Base-by-base conservation (phyloP, 2,113 vertebrate genomes). In the Zosterops lateralis region DNA sequence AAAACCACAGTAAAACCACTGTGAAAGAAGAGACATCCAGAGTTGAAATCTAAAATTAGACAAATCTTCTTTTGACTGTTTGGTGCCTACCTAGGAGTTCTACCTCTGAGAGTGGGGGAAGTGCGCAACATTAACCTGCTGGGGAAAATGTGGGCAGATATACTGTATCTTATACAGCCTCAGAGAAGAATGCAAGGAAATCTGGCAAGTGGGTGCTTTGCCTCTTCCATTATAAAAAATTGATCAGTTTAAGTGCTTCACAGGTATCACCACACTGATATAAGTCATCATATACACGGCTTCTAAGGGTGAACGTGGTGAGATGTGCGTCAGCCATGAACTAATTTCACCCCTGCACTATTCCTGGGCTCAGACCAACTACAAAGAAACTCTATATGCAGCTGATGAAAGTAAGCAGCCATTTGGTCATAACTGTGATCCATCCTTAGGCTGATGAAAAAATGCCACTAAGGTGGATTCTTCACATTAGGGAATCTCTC, bases 1-100 rank as follows among this genome's bases (percentile, higher is more conserved):
- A 92, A 93, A 79, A 40, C 19, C 38, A 61, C n/a, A 89, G 29
- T 51, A 89, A 78, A 84, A 67, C 18, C 24, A 61, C 21, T 38
- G 13, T 50, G 32, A 57, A 79, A 91, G 36, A 70, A 84, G 36
- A 85, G 38, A 54, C 19, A 71, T 68, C 6, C 42, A 73, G n/a
- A 80, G 25, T 1, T 42, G 29, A 80, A 89, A 68, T 47, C 26
- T 73, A 89, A 72, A 81, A 80, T 65, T 32, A 70, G 21, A 18
- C 14, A 65, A 64, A 57, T 57, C 15, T 47, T 61, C 14, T 32
- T 66, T 29, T 5, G 36, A 58, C 5, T 65, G 10, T 65, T 20
- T 77, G 40, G 36, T 81, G 50, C 54, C 26, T 61, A 32, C 21
- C 51, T 34, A 47, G 13, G 29, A 85, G n/a, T 48, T 77, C 70